phyloP scores from a whole-genome alignment of 2,888 invertebrate species.

The Ophion obscuratus region DNA sequence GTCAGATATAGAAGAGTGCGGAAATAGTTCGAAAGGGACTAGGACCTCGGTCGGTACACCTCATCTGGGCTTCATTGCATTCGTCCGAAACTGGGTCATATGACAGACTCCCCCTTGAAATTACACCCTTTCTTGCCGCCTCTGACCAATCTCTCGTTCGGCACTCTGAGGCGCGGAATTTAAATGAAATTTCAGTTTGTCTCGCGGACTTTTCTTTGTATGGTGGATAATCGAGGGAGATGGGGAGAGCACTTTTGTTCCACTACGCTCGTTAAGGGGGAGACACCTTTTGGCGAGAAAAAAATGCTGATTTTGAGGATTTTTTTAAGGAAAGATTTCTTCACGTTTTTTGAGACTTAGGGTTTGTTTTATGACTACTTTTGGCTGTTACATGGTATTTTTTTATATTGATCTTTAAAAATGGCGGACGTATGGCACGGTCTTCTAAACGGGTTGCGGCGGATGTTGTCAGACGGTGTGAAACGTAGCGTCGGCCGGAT shows the following conservation, averaged over 20 bases:
- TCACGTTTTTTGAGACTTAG: too few species aligned
- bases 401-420: too few species aligned
- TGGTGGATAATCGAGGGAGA: slow-evolving; percentile 26
- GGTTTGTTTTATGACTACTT: too few species aligned
- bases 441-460: too few species aligned
- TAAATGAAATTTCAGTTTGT: slow-evolving; percentile 74
- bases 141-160: slow-evolving; percentile 52
- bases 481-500: too few species aligned
- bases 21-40: slow-evolving; percentile 39
- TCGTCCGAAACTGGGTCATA: slow-evolving; percentile 53
- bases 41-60: slow-evolving; percentile 36
- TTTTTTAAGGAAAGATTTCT: too few species aligned
- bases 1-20: slow-evolving; percentile 28
- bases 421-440: too few species aligned
- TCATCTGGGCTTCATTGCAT: neutral
- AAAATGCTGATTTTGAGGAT: too few species aligned
- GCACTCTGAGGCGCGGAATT: slow-evolving; percentile 67
- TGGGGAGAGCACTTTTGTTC: neutral
- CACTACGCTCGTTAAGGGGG: too few species aligned
- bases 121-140: slow-evolving; percentile 69
- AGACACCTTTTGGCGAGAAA: too few species aligned
- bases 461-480: too few species aligned
- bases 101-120: slow-evolving; percentile 65
- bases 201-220: slow-evolving; percentile 49
- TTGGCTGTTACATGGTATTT: too few species aligned